Evolutionary conservation across 2,113 vertebrate species (phyloP), one percentile per base, ranked within the genome.

Genomic region (Rhombomys opimus): DNA sequence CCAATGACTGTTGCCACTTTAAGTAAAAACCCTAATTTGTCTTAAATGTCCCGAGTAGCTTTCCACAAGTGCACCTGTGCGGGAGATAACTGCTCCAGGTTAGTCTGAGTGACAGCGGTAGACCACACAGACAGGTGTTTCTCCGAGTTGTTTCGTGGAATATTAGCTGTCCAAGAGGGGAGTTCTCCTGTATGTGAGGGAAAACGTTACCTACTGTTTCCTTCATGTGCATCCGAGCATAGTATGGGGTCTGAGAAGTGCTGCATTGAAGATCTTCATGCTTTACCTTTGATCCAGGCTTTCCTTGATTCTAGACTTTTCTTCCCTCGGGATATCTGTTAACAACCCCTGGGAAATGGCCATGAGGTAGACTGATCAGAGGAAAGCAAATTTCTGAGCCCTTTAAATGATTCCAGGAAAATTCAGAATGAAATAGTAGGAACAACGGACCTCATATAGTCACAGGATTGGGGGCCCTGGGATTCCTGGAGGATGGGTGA

Each of bases 11-110:
- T 50, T 95, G 5, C 81, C 46, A 41, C 76, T 68, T 68, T 20
- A 20, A 81, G 9, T 90, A 89, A 91, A 73, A 85, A 35, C 23
- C 1, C 9, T 82, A 61, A 8, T 61, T 65, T 90, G 23, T 59
- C 59, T 59, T 94, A 89, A 88, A 54, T 91, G 12, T 80, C 93
- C 92, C 65, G 87, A 27, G 63, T 30, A 70, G 52, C 76, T 94
- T 20, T 7, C 54, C n/a, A 54, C 1, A 59, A 46, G 72, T 1
- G 15, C 0, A 50, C 6, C 8, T 23, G 9, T 63, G 17, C 68
- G 68, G 68, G 70, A 70, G 27, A 38, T 14, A 20, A 46, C 67
- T 50, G 20, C 27, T 91, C 5, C 17, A n/a, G 61, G n/a, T 84
- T 89, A 61, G 32, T 20, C 23, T 46, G 32, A 87, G 57, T 68